Percentiles rank a stretch among this genome's conserved stretches.
Conservation (phyloP, 1,140 invertebrate species). For the Lamellibrachia luymesi region DNA sequence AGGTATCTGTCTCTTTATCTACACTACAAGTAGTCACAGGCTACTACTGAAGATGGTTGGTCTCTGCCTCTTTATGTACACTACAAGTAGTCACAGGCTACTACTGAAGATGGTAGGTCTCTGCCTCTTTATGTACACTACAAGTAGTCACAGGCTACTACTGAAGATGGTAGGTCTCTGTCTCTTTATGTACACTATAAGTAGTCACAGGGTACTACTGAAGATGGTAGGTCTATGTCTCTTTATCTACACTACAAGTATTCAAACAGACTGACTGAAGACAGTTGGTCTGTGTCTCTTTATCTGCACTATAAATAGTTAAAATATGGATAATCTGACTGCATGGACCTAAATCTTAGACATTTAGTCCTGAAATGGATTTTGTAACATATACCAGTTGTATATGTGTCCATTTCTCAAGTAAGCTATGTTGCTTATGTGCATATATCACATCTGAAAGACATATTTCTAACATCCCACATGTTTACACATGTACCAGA, state of each 20-base stretch:
- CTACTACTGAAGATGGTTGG: not conserved
- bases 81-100: not conserved
- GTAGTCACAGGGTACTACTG: not conserved
- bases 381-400: no score
- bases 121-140: not conserved
- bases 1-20: not conserved
- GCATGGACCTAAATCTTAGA: no score
- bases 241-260: not conserved
- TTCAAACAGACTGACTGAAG: not conserved
- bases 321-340: no score
- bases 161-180: not conserved
- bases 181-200: not conserved
- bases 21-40: not conserved
- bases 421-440: no score
- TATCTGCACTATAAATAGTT: no score
- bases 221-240: constrained; percentile 13
- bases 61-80: not conserved
- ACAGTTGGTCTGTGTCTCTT: not conserved
- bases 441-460: no score
- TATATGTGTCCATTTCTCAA: no score
- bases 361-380: no score
- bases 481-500: no score
- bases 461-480: no score
- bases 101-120: not conserved
- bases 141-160: not conserved